A percentile compares a stretch with the other conserved stretches of the same genome.
These are phyloP conservation scores for Heliocidaris erythrogramma DNA, from an alignment of 35 echinoderm and acorn worm genomes.

Conservation along the genomic window DNA sequence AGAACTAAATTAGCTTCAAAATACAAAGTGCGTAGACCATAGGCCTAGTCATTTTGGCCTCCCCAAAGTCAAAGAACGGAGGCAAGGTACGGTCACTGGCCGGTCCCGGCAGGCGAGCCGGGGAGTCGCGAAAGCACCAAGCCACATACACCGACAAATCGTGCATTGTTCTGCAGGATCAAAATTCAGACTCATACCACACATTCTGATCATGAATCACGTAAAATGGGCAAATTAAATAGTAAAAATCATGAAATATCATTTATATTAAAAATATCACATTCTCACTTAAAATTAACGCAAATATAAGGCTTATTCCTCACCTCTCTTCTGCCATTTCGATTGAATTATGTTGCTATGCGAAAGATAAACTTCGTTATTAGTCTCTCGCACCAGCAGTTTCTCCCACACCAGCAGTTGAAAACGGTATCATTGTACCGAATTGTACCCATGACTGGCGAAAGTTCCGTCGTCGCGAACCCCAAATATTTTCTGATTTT, in stretches of 20 bases:
- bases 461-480: too few relatives aligned
- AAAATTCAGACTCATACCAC: not conserved
- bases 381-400: not conserved
- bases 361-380: not conserved
- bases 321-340: not conserved
- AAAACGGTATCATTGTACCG: too few relatives aligned
- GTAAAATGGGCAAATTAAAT: not conserved
- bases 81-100: not conserved
- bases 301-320: not conserved
- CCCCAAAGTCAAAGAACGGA: too few relatives aligned
- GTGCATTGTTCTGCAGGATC: not conserved
- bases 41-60: too few relatives aligned
- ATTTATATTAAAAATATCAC: not conserved
- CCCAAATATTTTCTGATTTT: too few relatives aligned
- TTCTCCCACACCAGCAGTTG: too few relatives aligned
- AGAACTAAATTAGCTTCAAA: too few relatives aligned
- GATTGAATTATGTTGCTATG: not conserved
- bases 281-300: not conserved
- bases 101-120: too few relatives aligned
- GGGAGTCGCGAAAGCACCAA: not conserved
- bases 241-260: not conserved
- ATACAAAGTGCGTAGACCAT: too few relatives aligned
- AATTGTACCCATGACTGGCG: too few relatives aligned
- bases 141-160: too few relatives aligned
- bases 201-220: not conserved